These are phyloP conservation scores for Varecia variegata DNA, from an alignment of 2,797 vertebrate genomes.

Conservation along the genomic window DNA sequence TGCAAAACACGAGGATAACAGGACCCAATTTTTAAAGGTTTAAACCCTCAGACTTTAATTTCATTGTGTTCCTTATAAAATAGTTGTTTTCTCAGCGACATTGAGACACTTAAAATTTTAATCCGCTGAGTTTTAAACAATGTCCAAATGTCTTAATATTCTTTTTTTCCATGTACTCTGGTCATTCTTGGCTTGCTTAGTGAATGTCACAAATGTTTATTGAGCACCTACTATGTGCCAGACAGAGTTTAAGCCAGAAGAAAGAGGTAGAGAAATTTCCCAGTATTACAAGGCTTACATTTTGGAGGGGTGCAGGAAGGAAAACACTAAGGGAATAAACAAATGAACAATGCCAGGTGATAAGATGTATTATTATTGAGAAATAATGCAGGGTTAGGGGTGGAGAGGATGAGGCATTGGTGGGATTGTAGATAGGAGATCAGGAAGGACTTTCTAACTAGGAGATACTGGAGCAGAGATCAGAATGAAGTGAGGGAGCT, in stretches of 20 bases:
- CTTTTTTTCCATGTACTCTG: slow-evolving; percentile 32
- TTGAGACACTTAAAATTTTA: slow-evolving; percentile 35
- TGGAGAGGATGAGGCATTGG: neutral
- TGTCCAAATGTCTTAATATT: slow-evolving; percentile 18
- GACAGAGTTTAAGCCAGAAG: neutral
- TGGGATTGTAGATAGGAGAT: neutral
- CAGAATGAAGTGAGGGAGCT: neutral
- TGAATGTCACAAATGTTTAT: slow-evolving; percentile 36
- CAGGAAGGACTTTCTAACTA: neutral
- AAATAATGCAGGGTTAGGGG: neutral
- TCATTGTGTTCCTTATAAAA: slow-evolving; percentile 73
- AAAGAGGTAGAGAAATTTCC: neutral
- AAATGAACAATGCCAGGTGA: neutral
- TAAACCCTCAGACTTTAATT: slow-evolving; percentile 50
- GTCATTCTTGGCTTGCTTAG: slow-evolving; percentile 40
- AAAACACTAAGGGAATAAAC: neutral
- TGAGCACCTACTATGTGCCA: slow-evolving; percentile 19
- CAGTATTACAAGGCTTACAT: neutral
- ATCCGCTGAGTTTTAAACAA: slow-evolving; percentile 53
- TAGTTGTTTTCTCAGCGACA: slow-evolving; percentile 58
- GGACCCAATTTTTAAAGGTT: neutral
- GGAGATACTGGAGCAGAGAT: neutral
- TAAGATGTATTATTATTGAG: neutral
- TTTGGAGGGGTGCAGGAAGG: neutral
- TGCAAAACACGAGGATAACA: slow-evolving; percentile 43